These are phyloP conservation scores for Pseudomyrmex flavicornis DNA, from an alignment of 1,140 invertebrate species.

Conservation along the genomic window DNA sequence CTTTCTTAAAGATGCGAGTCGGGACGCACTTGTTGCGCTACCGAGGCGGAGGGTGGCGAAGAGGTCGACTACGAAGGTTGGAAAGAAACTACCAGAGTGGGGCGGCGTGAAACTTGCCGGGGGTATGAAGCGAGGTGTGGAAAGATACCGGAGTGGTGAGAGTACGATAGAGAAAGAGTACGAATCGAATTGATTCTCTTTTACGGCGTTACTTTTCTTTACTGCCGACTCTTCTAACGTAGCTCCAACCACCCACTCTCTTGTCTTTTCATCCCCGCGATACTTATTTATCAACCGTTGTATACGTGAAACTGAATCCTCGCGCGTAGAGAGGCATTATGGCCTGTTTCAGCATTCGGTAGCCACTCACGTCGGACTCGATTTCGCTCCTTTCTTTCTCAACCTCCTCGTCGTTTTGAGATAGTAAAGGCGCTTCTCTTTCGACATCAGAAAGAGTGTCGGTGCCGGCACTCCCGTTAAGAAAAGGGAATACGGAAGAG, in stretches of 20 bases:
- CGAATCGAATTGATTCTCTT: slow-evolving; percentile 85
- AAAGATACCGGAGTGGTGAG: slow-evolving; percentile 70
- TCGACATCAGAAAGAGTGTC: slow-evolving; percentile 31
- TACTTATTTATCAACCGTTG: slow-evolving; percentile 81
- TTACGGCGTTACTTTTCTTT: slow-evolving; percentile 81
- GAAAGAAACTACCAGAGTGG: slow-evolving; percentile 67
- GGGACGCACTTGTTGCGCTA: slow-evolving; percentile 83
- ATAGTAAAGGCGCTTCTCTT: slow-evolving; percentile 34
- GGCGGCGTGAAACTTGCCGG: slow-evolving; percentile 26
- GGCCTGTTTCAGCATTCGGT: slow-evolving; percentile 34
- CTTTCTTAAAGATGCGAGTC: slow-evolving; percentile 84
- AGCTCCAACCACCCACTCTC: slow-evolving; percentile 2
- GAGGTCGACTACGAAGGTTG: slow-evolving; percentile 45
- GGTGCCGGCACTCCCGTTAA: slow-evolving; percentile 57
- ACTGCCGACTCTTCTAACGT: slow-evolving; percentile 78
- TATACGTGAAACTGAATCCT: slow-evolving; percentile 51
- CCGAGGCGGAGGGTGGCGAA: slow-evolving; percentile 72
- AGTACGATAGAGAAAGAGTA: slow-evolving; percentile 59
- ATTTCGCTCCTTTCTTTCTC: slow-evolving; percentile 8
- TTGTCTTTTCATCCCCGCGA: slow-evolving; percentile 45
- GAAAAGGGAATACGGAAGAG: neutral
- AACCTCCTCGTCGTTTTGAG: slow-evolving; percentile 1
- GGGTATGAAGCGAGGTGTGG: slow-evolving; percentile 66
- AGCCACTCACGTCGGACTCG: slow-evolving; percentile 32
- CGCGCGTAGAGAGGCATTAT: slow-evolving; percentile 55